Evolutionary conservation across 2,888 invertebrate genomes (phyloP), one percentile per base, ranked within the genome.

Genomic region (Lymantria monacha): DNA sequence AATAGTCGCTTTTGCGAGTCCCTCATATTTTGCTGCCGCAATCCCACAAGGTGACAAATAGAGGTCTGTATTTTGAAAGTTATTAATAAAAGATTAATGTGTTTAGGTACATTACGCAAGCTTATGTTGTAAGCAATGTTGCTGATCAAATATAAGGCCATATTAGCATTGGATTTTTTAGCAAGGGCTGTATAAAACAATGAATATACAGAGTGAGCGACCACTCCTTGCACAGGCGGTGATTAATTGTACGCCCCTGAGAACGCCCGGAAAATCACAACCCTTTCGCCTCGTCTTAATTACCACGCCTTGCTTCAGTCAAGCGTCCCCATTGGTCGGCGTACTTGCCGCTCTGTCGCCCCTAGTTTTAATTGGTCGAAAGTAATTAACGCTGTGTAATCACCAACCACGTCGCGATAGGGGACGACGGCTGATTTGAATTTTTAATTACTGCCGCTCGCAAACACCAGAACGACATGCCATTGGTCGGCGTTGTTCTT

Each of bases 221-320:
- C 70, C 76, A 76, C 79, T 76, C 79, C 77, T 78, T 68, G 56
- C 59, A 59, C 70, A 55, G 72, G 68, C 72, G 67, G 78, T 84
- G 84, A 88, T 87, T 85, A 88, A 87, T 85, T 76, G 80, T 76
- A 79, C 87, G 83, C 75, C 76, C 74, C 67, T 67, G 57, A 66
- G 66, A 66, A 81, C 83, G 85, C 83, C 84, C 83, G 88, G 89
- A 81, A 88, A 90, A 90, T 85, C 83, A 72, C 86, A 90, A 91
- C 91, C 91, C 91, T 90, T 91, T 88, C 78, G 79, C 69, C 12
- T 64, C 61, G 77, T 87, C 80, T 88, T 91, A 91, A 91, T 91
- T 91, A 91, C 90, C 86, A 87, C 91, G 88, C 87, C 89, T 85
- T 71, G 83, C 76, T 85, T 85, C 85, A 87, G 87, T 69, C 73